Base-by-base conservation (phyloP, 2,888 invertebrate genomes). In the Mimumesa dahlbomi region DNA sequence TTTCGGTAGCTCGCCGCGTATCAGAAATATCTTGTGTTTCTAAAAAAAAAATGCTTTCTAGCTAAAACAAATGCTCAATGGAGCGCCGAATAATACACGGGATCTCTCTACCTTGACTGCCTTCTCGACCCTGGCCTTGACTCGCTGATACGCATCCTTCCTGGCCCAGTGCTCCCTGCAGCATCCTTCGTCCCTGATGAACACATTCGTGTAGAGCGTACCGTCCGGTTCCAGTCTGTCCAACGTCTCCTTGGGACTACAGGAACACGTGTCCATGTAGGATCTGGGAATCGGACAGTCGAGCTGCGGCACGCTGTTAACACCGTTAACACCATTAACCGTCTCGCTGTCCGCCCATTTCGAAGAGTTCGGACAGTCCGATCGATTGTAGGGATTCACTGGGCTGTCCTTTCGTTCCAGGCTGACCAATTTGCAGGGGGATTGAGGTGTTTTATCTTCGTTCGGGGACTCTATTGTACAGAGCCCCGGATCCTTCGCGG, bases 1-100 rank as follows among this genome's bases (percentile, higher is more conserved):
- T 69, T 82, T 86, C 16, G 88, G 87, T 53, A 89, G 64, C 31
- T 88, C 86, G 40, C 88, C 87, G 9, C 87, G 85, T 45, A 88
- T 83, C 49, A 86, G 80, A 66, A 87, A 88, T 75, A 87, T 77
- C 77, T 86, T 86, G 62, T 84, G 84, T 22, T 71, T 78, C 85
- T 87, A 78, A 3, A 59, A 40, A 40, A 5, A 40, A 4, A 40
- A 0, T 5, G 6, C 14, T 40, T 9, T 40, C 5, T 40, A n/a
- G n/a, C n/a, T n/a, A n/a, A n/a, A n/a, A n/a, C n/a, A n/a, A n/a
- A n/a, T n/a, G n/a, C n/a, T n/a, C n/a, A n/a, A n/a, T n/a, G n/a
- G n/a, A n/a, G n/a, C n/a, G n/a, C n/a, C n/a, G n/a, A n/a, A n/a
- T n/a, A n/a, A n/a, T n/a, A n/a, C n/a, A n/a, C n/a, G n/a, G n/a